Evolutionary conservation across 2,888 invertebrate species (phyloP), one percentile per base, ranked within the genome.

Genomic region (Phortica okadai): DNA sequence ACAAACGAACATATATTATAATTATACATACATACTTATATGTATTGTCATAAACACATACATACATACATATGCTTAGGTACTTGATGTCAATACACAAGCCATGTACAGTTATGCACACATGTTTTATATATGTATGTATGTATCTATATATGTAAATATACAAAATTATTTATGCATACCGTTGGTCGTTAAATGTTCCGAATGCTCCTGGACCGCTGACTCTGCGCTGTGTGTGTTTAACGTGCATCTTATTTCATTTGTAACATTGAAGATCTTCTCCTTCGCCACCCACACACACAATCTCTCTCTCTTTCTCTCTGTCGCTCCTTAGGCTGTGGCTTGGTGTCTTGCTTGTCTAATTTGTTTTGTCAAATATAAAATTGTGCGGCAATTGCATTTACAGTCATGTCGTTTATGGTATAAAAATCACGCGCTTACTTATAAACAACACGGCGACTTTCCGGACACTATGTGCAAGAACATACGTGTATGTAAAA

Each of bases 181-280:
- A 91, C 91, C 91, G 90, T 87, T 91, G 89, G 84, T 91, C 90
- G 86, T 88, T 90, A 83, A 89, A 90, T 83, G 90, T 91, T 88
- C 91, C 91, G 82, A 91, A 91, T 83, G 91, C 91, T 89, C 91
- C 91, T 86, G 91, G 91, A 87, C 91, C 91, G 89, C 91, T 91
- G 83, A 91, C 91, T 89, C 91, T 89, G 82, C 91, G 89, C 87
- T 91, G 91, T 85, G 89, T 90, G 84, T 91, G 90, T 89, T 91
- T 91, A 84, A 91, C 89, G 87, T 91, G 91, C 91, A 91, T 91
- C 85, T 89, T 90, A 81, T 81, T 81, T 78, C 83, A 82, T 21
- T 82, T 81, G 81, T 80, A 79, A 80, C 73, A 76, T 58, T 77
- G 70, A 75, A 80, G 80, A 79, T 81, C 76, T 78, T 76, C 75